Base-by-base conservation (phyloP, 1,140 invertebrate genomes). In the Mylabris phalerata region DNA sequence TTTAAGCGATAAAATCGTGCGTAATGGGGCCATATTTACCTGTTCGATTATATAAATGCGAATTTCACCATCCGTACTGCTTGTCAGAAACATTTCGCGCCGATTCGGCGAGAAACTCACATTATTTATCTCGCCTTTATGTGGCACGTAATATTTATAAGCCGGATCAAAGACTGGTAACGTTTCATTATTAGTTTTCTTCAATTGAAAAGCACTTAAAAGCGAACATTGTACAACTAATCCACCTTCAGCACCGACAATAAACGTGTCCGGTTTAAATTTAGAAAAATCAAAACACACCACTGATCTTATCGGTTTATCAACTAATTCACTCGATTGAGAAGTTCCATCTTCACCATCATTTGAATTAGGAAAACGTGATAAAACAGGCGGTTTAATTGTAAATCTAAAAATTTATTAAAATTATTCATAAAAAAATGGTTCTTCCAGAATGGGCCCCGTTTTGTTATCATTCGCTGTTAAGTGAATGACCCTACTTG, bases 261-360 rank as follows among this genome's bases (percentile, higher is more conserved):
- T 38, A 66, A 74, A 74, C 43, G 71, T 65, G 50, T 73, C 71
- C 3, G 62, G 64, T 5, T 62, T 39, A 55, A 68, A 66, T 55
- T 42, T 62, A 3, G 73, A 73, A 63, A 74, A 74, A 63, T 71
- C 67, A 50, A 74, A 74, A 40, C 61, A 57, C n/a, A 67, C 56
- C n/a, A 74, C 59, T n/a, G 70, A 70, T 11, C 60, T 47, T 7
- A 48, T 52, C 55, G 25, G 50, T 57, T 60, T 68, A n/a, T 57
- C 26, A 5, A 69, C 43, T 38, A 60, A 41, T 48, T 63, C 52
- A 9, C 59, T 50, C 9, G 47, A 47, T 32, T 61, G 51, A 10
- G 44, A n/a, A 41, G 6, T 60, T 62, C 62, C 43, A 52, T 45
- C 27, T 71, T 64, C 9, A 68, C 13, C 0, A 67, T 63, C 9